These are phyloP conservation scores for Lacerta bilineata DNA, from an alignment of 2,797 vertebrate species.

Conservation along the genomic window DNA sequence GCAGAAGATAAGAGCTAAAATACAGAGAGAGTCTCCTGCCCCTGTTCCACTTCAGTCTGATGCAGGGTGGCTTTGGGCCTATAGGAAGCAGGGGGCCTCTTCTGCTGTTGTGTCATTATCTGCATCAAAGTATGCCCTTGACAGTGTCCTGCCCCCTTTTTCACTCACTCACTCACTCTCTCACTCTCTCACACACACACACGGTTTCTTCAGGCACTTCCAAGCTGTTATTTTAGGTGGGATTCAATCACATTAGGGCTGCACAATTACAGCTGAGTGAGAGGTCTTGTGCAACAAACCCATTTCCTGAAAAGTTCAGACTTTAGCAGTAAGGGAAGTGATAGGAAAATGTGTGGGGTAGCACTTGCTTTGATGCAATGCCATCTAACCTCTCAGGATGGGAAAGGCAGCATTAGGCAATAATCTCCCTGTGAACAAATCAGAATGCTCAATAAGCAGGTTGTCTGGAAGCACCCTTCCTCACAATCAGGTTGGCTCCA, in stretches of 20 bases:
- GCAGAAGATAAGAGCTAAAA: not conserved
- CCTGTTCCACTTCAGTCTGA: not conserved
- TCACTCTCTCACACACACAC: not conserved
- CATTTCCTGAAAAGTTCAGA: too few relatives aligned
- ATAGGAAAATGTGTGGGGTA: too few relatives aligned
- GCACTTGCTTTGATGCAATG: too few relatives aligned
- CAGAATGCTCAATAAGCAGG: too few relatives aligned
- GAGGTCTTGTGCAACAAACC: too few relatives aligned
- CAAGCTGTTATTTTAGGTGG: too few relatives aligned
- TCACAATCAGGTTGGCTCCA: not conserved
- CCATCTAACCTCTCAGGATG: too few relatives aligned
- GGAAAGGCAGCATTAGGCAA: too few relatives aligned
- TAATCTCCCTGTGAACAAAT: not conserved
- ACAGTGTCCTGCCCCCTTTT: not conserved
- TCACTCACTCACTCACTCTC: not conserved
- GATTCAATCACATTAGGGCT: too few relatives aligned
- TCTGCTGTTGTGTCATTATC: too few relatives aligned
- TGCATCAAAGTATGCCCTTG: not conserved
- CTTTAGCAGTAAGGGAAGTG: too few relatives aligned
- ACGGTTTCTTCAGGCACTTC: not conserved
- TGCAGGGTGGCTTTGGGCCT: not conserved
- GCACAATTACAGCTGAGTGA: too few relatives aligned
- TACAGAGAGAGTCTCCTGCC: not conserved
- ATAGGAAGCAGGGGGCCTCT: not conserved
- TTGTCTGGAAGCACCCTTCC: not conserved